Conservation (phyloP, 2,797 vertebrate genomes). For the Botia kubotai region DNA sequence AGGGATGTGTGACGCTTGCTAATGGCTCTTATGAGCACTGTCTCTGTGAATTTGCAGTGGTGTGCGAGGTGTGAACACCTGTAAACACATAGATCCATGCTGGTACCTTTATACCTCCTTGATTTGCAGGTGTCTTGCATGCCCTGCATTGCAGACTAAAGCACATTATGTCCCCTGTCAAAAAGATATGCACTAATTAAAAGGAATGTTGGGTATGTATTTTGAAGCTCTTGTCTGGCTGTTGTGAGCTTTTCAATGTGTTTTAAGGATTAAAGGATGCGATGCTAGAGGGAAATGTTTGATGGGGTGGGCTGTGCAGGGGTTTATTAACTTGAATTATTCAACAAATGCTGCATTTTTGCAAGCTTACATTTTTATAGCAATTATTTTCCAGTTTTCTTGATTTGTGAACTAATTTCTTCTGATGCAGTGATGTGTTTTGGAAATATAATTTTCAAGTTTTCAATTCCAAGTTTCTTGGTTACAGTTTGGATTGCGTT, state of each 20-base stretch:
- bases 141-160: slow-evolving; percentile 36
- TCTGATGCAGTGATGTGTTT: not conserved
- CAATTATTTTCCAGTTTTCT: slow-evolving; percentile 1
- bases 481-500: not conserved
- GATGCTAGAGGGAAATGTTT: slow-evolving; percentile 26
- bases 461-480: too few species aligned
- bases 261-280: slow-evolving; percentile 40
- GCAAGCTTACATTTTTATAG: not conserved
- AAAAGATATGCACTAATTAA: slow-evolving; percentile 54
- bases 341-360: slow-evolving; percentile 7
- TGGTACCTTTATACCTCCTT: slow-evolving; percentile 58
- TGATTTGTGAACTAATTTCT: not conserved
- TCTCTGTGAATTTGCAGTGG: slow-evolving; percentile 36
- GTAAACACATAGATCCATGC: slow-evolving; percentile 56
- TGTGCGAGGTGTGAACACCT: slow-evolving; percentile 54
- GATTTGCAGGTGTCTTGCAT: slow-evolving; percentile 49
- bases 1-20: slow-evolving; percentile 26
- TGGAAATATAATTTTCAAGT: not conserved
- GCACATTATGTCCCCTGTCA: slow-evolving; percentile 35
- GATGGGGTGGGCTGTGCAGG: slow-evolving; percentile 49
- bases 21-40: slow-evolving; percentile 43
- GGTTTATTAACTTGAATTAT: slow-evolving; percentile 31
- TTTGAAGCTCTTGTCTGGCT: slow-evolving; percentile 36
- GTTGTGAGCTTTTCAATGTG: slow-evolving; percentile 2
- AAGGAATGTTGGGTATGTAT: slow-evolving; percentile 50